phyloP scores from a whole-genome alignment of 1,140 invertebrate genomes.

The Drosophila fuyamai region DNA sequence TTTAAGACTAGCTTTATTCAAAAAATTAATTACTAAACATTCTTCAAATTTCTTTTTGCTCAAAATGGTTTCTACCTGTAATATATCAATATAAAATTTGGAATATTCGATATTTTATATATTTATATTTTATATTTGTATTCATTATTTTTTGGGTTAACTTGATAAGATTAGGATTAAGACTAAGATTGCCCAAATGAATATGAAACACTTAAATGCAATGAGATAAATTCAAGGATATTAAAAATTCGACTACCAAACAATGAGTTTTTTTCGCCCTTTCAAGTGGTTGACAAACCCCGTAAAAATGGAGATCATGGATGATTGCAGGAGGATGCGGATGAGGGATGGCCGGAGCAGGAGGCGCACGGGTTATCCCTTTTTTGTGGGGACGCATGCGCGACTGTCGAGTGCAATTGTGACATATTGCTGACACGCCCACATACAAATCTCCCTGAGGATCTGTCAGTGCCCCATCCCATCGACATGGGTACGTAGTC shows the following conservation, averaged over 20 bases:
- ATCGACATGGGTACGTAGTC: neutral
- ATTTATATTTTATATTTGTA: too few species aligned
- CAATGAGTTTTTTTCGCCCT: neutral
- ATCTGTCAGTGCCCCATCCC: constrained; percentile 19
- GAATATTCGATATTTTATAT: too few species aligned
- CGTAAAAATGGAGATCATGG: constrained; percentile 4
- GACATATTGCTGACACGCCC: constrained; percentile 78
- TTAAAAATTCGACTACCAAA: neutral
- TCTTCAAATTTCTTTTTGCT: too few species aligned
- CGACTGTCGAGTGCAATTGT: constrained; percentile 61
- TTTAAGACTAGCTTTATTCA: neutral
- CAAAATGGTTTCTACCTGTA: too few species aligned
- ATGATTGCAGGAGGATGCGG: constrained; percentile 1
- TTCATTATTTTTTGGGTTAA: too few species aligned
- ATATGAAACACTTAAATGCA: too few species aligned
- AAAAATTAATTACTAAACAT: neutral
- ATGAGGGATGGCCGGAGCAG: neutral
- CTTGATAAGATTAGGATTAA: neutral
- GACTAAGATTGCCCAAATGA: too few species aligned
- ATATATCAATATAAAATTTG: too few species aligned
- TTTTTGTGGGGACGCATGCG: constrained; percentile 51
- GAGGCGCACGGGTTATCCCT: constrained; percentile 10
- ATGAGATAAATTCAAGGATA: neutral
- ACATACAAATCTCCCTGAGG: constrained; percentile 64
- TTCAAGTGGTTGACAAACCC: constrained; percentile 24